These are phyloP conservation scores for Pantherophis vulpinus DNA, from an alignment of 2,797 vertebrate genomes.

Conservation along the genomic window DNA sequence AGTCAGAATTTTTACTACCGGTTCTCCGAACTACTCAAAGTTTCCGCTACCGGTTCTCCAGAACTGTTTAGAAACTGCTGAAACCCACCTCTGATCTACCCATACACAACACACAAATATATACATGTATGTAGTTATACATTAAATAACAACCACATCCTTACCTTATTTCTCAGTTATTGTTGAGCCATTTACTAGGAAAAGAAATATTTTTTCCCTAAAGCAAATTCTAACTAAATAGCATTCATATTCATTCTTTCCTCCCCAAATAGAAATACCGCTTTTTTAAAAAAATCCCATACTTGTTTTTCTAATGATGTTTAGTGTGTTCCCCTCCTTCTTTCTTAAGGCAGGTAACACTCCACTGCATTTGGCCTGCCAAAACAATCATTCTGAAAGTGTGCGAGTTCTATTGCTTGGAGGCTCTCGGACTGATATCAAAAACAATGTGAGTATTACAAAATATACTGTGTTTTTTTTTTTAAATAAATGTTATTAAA, in stretches of 20 bases:
- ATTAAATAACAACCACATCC: not conserved
- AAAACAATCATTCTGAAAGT: slow-evolving; percentile 93
- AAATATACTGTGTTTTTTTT: not conserved
- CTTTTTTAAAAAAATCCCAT: not conserved
- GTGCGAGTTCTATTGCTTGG: slow-evolving; percentile 86
- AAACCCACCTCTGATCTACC: too few relatives aligned
- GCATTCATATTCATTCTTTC: not conserved
- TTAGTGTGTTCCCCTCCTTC: slow-evolving; percentile 55
- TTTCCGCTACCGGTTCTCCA: too few relatives aligned
- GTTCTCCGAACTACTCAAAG: too few relatives aligned
- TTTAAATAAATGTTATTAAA: not conserved
- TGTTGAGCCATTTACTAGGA: not conserved
- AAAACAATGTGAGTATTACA: slow-evolving; percentile 84
- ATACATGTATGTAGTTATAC: too few relatives aligned
- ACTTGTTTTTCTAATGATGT: slow-evolving; percentile 37
- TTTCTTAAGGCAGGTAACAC: slow-evolving; percentile 89
- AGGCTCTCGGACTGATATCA: slow-evolving; percentile 89
- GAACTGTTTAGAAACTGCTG: too few relatives aligned
- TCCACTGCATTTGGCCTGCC: slow-evolving; percentile 92
- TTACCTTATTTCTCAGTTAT: not conserved
- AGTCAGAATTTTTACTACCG: too few relatives aligned
- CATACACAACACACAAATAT: too few relatives aligned
- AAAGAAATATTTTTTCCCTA: not conserved
- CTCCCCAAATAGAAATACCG: not conserved
- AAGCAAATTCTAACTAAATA: not conserved